Conservation (phyloP, 2,113 vertebrate genomes). For the Phoenicopterus ruber region DNA sequence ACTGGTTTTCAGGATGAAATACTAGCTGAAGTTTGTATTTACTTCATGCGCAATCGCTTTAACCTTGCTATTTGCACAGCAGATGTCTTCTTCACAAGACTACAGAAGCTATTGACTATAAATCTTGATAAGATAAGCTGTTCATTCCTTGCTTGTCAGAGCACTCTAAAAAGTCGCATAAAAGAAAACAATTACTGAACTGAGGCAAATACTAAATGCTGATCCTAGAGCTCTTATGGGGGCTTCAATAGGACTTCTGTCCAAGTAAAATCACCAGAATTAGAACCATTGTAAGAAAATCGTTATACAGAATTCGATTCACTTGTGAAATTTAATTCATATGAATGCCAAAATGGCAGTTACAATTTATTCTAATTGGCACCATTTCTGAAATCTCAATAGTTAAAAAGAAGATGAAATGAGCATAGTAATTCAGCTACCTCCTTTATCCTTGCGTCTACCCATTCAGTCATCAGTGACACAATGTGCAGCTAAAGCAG, state of each 20-base stretch:
- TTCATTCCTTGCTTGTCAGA: conserved; percentile 76
- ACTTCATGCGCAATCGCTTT: conserved; percentile 74
- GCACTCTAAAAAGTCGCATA: conserved; percentile 49
- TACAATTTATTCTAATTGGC: neutral
- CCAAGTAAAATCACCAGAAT: neutral
- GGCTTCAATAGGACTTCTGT: neutral
- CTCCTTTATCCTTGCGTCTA: neutral
- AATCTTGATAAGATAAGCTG: conserved; percentile 78
- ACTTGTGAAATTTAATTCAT: conserved; percentile 18
- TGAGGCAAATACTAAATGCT: conserved; percentile 52
- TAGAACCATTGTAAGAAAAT: conserved; percentile 1
- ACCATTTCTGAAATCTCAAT: neutral
- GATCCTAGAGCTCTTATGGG: neutral
- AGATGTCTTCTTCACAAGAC: conserved; percentile 75
- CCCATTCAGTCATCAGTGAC: neutral
- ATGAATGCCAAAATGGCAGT: neutral
- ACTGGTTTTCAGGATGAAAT: conserved; percentile 77
- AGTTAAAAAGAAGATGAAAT: neutral
- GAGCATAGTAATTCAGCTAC: neutral
- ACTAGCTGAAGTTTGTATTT: conserved; percentile 79
- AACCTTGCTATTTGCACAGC: conserved; percentile 78
- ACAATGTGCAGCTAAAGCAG: neutral
- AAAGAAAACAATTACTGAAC: conserved; percentile 72
- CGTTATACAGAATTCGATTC: neutral
- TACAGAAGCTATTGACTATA: conserved; percentile 69